Conservation (phyloP, 2,797 vertebrate genomes). For the Babyrousa celebensis region DNA sequence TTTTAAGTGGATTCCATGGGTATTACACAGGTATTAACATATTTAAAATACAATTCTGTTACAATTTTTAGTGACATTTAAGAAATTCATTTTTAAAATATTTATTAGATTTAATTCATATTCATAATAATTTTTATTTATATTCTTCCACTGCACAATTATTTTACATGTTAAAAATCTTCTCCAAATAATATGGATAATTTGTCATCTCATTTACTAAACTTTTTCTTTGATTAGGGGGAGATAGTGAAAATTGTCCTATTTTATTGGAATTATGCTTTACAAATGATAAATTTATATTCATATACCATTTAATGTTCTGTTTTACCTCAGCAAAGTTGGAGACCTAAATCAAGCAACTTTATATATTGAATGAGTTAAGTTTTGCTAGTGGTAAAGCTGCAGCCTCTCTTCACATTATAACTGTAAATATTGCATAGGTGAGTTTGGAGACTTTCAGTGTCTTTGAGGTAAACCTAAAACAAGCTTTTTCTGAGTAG, state of each 20-base stretch:
- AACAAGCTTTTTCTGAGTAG: background rate
- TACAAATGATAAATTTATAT: background rate
- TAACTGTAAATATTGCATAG: background rate
- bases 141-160: conserved; percentile 2
- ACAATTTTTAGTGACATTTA: conserved; percentile 6
- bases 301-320: background rate
- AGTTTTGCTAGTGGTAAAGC: background rate
- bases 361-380: background rate
- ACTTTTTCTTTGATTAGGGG: conserved; percentile 9
- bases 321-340: background rate
- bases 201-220: background rate
- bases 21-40: background rate
- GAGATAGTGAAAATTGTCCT: background rate
- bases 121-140: background rate
- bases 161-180: background rate
- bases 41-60: background rate
- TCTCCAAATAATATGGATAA: background rate
- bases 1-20: background rate
- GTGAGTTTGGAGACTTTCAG: background rate
- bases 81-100: background rate
- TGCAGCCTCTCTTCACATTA: background rate
- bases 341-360: background rate
- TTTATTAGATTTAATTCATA: background rate
- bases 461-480: background rate
- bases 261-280: background rate